Evolutionary conservation across 2,888 invertebrate species (phyloP), one percentile per base, ranked within the genome.

Genomic region (Carpatolechia fugitivella): DNA sequence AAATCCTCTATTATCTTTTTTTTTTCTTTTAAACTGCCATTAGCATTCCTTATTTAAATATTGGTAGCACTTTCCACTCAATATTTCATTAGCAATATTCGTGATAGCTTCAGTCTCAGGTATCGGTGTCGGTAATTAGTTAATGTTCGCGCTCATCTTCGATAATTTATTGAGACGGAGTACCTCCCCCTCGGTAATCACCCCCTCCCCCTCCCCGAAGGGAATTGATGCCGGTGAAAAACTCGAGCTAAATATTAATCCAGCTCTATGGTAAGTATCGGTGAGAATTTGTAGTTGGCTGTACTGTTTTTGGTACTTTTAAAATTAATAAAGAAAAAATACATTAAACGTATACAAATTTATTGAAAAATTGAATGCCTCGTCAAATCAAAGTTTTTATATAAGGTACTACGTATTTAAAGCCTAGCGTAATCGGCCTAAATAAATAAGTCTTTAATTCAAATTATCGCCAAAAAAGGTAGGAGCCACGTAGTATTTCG

Each of bases 161-260:
- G 74, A 78, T 89, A 89, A 90, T 88, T 88, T 87, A 90, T 89
- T 89, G 88, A 89, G 90, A 90, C 86, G 74, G 85, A 90, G 86
- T 78, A 78, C 76, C 69, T 72, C 64, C 68, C 75, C 72, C 65
- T 74, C 44, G 13, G 40, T 64, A 70, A 68, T 63, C 56, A 63
- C 73, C 73, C 74, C 73, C 72, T 62, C 73, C 73, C 74, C 73
- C 72, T 62, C 61, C 64, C 38, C 38, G 16, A 83, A 76, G 89
- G 89, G 89, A 86, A 88, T 89, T 82, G 81, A 65, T 67, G 82
- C 80, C 79, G 86, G 84, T 76, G 89, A 90, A 90, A 90, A 90
- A 90, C 86, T 87, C 84, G 82, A 85, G 85, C 88, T 78, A 87
- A 90, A 89, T 90, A 90, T 90, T 89, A 90, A 90, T 88, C 85